Evolutionary conservation across 2,888 invertebrate species (phyloP), one percentile per base, ranked within the genome.

Genomic region (Punctoribates punctum): DNA sequence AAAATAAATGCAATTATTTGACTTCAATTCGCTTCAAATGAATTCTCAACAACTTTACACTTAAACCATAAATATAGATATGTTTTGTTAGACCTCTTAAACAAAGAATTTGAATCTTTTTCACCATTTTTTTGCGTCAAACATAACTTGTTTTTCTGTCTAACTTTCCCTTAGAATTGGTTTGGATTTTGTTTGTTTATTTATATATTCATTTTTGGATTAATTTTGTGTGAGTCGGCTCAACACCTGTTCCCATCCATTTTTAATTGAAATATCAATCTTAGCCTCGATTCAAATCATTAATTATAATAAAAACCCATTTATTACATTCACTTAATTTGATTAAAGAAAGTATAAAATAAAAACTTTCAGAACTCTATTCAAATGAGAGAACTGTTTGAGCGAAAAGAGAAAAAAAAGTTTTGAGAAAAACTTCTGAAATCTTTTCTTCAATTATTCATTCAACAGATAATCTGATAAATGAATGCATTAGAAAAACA

Each of bases 41-140:
- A 62, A 62, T 62, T 62, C 62, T 62, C 27, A 62, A 62, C 62
- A 27, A 29, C 54, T 54, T 54, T 54, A 54, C 54, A 54, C 54
- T 54, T 54, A 54, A 54, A 54, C 8, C 8, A 54, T 54, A 54
- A 54, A 1, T 54, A 20, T 20, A 54, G 20, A 54, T 54, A 54
- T 54, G 54, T 54, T 54, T 54, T 54, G 6, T 6, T 20, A 54
- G 15, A 17, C 4, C 8, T 34, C 8, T 34, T 34, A 5, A 34
- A 34, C 34, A 34, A 34, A 34, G 46, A 48, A 54, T 20, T 54
- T 8, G 1, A 4, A 34, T 5, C 8, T 34, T 34, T 34, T 34
- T 8, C 34, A n/a, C n/a, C n/a, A n/a, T n/a, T 34, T 34, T 34
- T 34, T 5, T 34, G 3, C 46, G 20, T 34, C 34, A 34, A 8